Conservation (phyloP, 2,888 invertebrate genomes). For the Campoplex capitator region DNA sequence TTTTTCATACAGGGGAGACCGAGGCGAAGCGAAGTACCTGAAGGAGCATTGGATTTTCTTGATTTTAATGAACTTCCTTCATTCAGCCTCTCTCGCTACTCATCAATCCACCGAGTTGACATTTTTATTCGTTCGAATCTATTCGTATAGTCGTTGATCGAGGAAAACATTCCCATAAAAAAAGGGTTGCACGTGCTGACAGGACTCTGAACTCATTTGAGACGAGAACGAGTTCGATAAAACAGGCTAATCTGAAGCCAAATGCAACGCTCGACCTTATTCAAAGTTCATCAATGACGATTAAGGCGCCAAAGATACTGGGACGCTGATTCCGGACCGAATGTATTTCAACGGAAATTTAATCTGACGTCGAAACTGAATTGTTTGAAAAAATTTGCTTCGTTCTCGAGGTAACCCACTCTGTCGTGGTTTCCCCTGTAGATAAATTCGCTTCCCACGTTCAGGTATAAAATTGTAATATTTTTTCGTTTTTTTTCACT, state of each 20-base stretch:
- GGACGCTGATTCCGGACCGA: background rate
- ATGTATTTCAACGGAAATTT: background rate
- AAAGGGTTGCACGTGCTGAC: background rate
- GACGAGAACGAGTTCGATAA: background rate
- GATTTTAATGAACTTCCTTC: background rate
- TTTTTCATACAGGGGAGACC: background rate
- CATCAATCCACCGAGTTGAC: background rate
- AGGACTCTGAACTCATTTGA: background rate
- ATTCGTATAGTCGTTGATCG: background rate
- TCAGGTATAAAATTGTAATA: background rate
- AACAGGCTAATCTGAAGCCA: background rate
- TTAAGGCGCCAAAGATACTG: too few species aligned
- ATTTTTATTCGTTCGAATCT: background rate
- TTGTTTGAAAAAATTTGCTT: background rate
- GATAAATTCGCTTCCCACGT: background rate
- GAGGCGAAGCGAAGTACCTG: background rate
- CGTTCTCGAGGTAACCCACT: background rate
- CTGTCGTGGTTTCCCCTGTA: background rate
- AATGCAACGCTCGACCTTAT: background rate
- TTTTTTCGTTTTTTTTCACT: slow-evolving; percentile 1
- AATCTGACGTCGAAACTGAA: background rate
- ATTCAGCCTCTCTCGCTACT: background rate
- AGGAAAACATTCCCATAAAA: background rate
- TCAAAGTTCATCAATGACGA: background rate
- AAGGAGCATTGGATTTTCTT: too few species aligned